Conservation (phyloP, 2,797 vertebrate species). For the Cirrhinus mrigala region DNA sequence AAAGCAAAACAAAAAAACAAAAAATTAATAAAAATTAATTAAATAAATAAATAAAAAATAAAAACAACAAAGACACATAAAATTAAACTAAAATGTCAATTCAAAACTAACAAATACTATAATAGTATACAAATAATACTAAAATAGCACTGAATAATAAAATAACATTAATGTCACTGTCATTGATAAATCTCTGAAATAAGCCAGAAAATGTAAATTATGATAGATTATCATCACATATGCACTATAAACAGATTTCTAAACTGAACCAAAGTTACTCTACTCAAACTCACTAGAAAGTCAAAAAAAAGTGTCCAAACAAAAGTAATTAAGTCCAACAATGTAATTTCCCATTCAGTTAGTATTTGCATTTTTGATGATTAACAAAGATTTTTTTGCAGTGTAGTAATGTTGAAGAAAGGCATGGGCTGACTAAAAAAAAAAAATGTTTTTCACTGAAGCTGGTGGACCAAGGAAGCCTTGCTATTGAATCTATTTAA, state of each 20-base stretch:
- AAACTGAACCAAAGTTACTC: too few relatives aligned
- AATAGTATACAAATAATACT: not conserved
- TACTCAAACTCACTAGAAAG: too few relatives aligned
- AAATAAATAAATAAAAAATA: not conserved
- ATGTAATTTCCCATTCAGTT: not conserved
- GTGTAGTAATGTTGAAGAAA: not conserved
- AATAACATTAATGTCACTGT: too few relatives aligned
- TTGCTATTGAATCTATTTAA: not conserved
- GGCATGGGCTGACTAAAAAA: not conserved
- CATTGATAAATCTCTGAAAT: too few relatives aligned
- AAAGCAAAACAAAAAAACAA: too few relatives aligned
- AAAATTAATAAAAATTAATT: too few relatives aligned
- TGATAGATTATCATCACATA: not conserved
- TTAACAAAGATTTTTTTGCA: not conserved
- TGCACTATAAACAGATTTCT: too few relatives aligned
- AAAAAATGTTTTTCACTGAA: not conserved
- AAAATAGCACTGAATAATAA: too few relatives aligned
- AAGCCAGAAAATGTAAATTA: too few relatives aligned
- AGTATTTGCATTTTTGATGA: not conserved
- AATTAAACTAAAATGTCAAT: not conserved
- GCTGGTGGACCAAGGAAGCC: not conserved
- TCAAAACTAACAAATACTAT: not conserved
- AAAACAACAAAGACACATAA: not conserved
- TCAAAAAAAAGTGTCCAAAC: not conserved
- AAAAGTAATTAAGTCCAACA: not conserved